A percentile compares a stretch with the other conserved stretches of the same genome.
Conservation (phyloP, 2,888 invertebrate genomes). For the Cosmia trapezina region DNA sequence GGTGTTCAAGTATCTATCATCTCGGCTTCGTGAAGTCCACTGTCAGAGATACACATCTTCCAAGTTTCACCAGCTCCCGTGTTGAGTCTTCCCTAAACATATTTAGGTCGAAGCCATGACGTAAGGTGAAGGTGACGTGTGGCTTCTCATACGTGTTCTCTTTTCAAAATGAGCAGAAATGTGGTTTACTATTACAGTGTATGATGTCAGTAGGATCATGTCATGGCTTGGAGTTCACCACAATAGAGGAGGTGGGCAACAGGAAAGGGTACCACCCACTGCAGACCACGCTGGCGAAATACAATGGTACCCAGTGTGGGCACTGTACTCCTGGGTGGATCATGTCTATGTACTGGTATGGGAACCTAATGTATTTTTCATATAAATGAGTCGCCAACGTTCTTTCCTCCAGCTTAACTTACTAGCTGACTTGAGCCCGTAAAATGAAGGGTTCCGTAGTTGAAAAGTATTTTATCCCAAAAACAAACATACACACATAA, state of each 20-base stretch:
- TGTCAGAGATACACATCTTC: neutral
- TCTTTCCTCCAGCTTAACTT: neutral
- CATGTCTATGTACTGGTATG: constrained; percentile 92
- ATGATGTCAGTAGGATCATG: constrained; percentile 91
- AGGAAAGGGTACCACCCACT: constrained; percentile 92
- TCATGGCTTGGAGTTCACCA: constrained; percentile 92
- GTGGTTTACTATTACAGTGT: constrained; percentile 18
- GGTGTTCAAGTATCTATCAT: neutral
- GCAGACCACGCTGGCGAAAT: constrained; percentile 90
- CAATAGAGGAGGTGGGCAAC: constrained; percentile 93
- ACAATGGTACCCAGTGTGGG: constrained; percentile 93
- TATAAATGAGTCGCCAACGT: neutral
- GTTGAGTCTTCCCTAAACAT: neutral
- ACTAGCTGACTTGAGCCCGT: too few species aligned
- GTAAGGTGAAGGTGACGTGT: neutral
- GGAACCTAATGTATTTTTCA: neutral
- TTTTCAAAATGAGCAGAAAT: neutral
- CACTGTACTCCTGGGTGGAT: constrained; percentile 94
- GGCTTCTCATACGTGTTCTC: neutral
- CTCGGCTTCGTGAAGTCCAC: neutral
- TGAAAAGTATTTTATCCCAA: too few species aligned
- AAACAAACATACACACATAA: too few species aligned
- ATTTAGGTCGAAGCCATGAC: neutral
- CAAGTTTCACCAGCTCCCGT: neutral
- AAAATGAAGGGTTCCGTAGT: too few species aligned